Percentiles rank a stretch among this genome's conserved stretches.
phyloP scores from a whole-genome alignment of 2,113 vertebrate genomes.

The Echinops telfairi region DNA sequence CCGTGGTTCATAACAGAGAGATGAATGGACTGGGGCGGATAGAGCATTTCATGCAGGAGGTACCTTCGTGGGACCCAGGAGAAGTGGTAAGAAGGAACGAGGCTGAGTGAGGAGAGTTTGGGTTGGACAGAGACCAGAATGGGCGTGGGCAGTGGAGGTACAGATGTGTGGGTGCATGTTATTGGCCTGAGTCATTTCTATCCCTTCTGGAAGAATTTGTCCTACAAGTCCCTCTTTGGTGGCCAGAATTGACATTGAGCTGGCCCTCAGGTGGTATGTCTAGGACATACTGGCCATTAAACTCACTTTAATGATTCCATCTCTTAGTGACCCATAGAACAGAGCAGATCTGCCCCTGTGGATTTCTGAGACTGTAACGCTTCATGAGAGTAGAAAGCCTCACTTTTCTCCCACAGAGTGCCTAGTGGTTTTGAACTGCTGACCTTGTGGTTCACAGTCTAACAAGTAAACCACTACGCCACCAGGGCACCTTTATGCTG shows the following conservation, averaged over 20 bases:
- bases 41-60: background rate
- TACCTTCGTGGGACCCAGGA: background rate
- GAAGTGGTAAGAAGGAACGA: background rate
- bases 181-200: background rate
- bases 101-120: background rate
- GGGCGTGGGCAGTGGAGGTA: background rate
- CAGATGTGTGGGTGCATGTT: background rate
- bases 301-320: no score
- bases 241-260: background rate
- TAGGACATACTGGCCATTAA: no score
- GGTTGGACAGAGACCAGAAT: background rate
- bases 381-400: no score
- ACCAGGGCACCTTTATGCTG: no score
- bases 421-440: no score
- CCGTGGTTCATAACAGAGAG: background rate
- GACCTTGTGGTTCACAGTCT: no score
- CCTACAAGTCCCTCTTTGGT: background rate
- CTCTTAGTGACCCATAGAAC: no score
- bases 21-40: background rate
- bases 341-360: no score
- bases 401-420: no score
- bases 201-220: background rate
- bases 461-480: no score
- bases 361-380: no score
- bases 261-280: no score